Conservation (phyloP, 23 tunicate genomes). For the Ascidia mentula region DNA sequence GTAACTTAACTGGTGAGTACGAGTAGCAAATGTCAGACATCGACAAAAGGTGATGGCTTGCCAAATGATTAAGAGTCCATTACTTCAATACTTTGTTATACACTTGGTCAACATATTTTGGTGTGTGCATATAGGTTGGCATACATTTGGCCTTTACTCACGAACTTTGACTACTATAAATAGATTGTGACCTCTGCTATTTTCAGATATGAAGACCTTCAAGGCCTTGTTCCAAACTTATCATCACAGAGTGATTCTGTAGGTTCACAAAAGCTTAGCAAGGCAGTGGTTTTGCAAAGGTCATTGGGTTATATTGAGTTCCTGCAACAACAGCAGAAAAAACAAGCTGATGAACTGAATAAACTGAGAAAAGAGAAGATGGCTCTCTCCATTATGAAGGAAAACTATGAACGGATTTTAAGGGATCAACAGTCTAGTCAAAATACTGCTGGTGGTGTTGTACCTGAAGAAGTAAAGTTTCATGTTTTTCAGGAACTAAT, state of each 20-base stretch:
- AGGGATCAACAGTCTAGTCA: slow-evolving; percentile 49
- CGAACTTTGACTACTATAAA: too few relatives aligned
- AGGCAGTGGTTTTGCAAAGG: slow-evolving; percentile 80
- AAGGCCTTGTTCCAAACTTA: slow-evolving; percentile 60
- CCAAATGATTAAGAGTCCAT: too few relatives aligned
- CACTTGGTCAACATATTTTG: too few relatives aligned
- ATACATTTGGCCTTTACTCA: too few relatives aligned
- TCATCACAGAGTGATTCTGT: slow-evolving; percentile 32
- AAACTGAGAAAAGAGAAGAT: slow-evolving; percentile 62
- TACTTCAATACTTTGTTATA: too few relatives aligned
- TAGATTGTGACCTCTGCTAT: too few relatives aligned
- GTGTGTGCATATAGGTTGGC: too few relatives aligned
- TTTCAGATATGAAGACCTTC: slow-evolving; percentile 73
- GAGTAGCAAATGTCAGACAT: too few relatives aligned
- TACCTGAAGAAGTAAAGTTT: slow-evolving; percentile 74
- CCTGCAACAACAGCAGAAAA: slow-evolving; percentile 79
- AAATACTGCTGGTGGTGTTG: slow-evolving; percentile 17
- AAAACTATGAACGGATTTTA: slow-evolving; percentile 71
- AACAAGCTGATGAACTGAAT: slow-evolving; percentile 69
- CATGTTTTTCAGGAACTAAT: slow-evolving; percentile 64
- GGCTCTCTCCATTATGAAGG: slow-evolving; percentile 73
- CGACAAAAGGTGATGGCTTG: too few relatives aligned
- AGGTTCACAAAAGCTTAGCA: slow-evolving; percentile 78
- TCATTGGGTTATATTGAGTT: slow-evolving; percentile 76
- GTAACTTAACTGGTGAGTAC: too few relatives aligned